These are phyloP conservation scores for Calameuta filiformis DNA, from an alignment of 2,888 invertebrate genomes.

Conservation along the genomic window DNA sequence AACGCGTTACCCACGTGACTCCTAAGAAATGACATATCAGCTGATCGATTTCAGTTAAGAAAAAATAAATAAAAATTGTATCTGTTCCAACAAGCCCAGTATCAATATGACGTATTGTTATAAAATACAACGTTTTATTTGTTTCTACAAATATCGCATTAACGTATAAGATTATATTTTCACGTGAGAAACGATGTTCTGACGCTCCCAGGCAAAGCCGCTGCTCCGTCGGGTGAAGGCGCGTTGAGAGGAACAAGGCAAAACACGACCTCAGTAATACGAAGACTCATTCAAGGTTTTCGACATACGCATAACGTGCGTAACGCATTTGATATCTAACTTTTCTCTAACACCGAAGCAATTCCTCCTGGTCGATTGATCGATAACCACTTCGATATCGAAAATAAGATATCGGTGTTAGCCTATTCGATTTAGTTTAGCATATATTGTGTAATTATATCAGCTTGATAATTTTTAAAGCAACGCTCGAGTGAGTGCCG, in stretches of 20 bases:
- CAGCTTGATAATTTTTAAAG: background rate
- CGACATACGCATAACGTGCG: background rate
- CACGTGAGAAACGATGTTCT: background rate
- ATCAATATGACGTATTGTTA: background rate
- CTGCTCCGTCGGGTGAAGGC: background rate
- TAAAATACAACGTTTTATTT: background rate
- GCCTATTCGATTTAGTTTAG: background rate
- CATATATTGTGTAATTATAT: background rate
- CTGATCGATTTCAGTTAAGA: background rate
- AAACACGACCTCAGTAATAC: background rate
- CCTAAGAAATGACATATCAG: background rate
- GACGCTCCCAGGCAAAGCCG: background rate
- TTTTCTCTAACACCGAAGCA: background rate
- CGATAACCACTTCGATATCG: background rate
- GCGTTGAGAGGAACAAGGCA: background rate
- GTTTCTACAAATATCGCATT: background rate
- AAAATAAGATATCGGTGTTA: background rate
- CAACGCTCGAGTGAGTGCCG: background rate
- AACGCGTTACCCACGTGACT: background rate
- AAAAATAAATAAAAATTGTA: background rate
- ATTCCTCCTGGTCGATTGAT: background rate
- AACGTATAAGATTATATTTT: background rate
- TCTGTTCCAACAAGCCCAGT: background rate
- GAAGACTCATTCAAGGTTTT: background rate
- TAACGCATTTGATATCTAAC: background rate